Percentiles rank a stretch among this genome's conserved stretches.
phyloP scores from a whole-genome alignment of 2,797 vertebrate genomes.

The Danio kyathit region DNA sequence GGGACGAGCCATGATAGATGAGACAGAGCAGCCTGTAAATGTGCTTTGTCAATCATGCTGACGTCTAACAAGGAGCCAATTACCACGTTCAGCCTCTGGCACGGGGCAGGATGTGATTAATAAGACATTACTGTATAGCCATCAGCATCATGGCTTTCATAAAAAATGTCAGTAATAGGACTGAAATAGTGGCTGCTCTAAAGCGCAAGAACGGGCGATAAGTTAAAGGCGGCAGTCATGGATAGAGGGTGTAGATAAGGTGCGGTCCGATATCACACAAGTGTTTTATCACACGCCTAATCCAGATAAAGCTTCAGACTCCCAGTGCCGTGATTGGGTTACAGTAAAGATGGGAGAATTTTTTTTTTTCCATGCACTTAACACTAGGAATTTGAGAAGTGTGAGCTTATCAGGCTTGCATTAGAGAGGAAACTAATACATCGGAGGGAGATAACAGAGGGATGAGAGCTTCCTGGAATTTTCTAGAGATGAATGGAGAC shows the following conservation, averaged over 20 bases:
- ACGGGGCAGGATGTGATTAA: slow-evolving; percentile 84
- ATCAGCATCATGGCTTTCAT: slow-evolving; percentile 75
- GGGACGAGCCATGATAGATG: slow-evolving; percentile 36
- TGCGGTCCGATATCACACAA: slow-evolving; percentile 68
- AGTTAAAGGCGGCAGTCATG: slow-evolving; percentile 77
- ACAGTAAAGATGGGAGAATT: slow-evolving; percentile 68
- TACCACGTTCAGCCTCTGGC: slow-evolving; percentile 83
- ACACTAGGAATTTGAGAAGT: slow-evolving; percentile 57
- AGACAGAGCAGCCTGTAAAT: slow-evolving; percentile 78
- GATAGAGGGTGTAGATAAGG: slow-evolving; percentile 74
- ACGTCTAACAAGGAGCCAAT: slow-evolving; percentile 83
- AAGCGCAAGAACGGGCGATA: slow-evolving; percentile 69
- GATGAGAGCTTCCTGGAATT: slow-evolving; percentile 37
- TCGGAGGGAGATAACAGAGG: slow-evolving; percentile 51
- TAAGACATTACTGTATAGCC: slow-evolving; percentile 82
- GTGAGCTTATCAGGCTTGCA: slow-evolving; percentile 69
- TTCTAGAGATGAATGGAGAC: slow-evolving; percentile 30
- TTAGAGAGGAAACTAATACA: slow-evolving; percentile 69
- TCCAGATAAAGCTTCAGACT: slow-evolving; percentile 54
- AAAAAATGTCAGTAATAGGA: slow-evolving; percentile 85
- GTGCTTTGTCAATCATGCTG: slow-evolving; percentile 74
- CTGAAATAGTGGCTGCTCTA: slow-evolving; percentile 70
- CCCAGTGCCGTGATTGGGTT: slow-evolving; percentile 66
- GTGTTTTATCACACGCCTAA: slow-evolving; percentile 62
- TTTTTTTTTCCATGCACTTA: slow-evolving; percentile 62